Evolutionary conservation across 2,797 vertebrate genomes (phyloP), one percentile per base, ranked within the genome.

Genomic region (Eurystomus glaucurus): DNA sequence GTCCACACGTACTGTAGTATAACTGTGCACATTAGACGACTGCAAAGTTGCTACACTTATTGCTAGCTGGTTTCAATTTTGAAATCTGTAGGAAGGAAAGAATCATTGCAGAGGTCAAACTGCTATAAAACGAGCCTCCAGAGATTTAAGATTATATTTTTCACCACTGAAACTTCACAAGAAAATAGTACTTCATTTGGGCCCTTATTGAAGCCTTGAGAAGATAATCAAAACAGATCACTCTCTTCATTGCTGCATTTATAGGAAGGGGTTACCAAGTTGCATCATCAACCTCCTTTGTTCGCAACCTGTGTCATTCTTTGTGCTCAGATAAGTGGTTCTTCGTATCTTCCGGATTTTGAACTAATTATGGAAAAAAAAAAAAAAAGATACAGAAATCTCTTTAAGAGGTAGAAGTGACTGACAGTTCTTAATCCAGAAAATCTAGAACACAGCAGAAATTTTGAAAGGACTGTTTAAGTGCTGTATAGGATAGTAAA

Each of bases 251-350:
- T 45, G 37, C 60, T 71, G 68, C 11, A 17, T 52, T 77, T 84
- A 72, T 29, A 72, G 51, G 48, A 90, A 91, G 46, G 88, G 46
- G 33, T 71, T 60, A 77, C 11, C 18, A 28, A 65, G 51, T 12
- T 64, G n/a, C 26, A 80, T 26, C 50, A 21, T 29, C 23, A 83
- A 31, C 28, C 57, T 95, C 48, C 60, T 68, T 71, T 81, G 46
- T 95, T 98, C 95, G 98, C 57, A 93, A 51, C 17, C 64, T 94
- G 52, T 88, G 88, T 88, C 2, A 52, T 92, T 62, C 91, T 90
- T 93, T 76, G 6, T 82, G 78, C 29, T 96, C 96, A 92, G 78
- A 9, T 91, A 96, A 92, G 70, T 80, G 57, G 35, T 92, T 96
- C 37, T 97, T 94, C 46, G 0, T 25, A 62, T 70, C 86, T 89